Percentiles rank a stretch among this genome's conserved stretches.
These are phyloP conservation scores for Micropoecilia bifurca DNA, from an alignment of 2,797 vertebrate species.

Conservation along the genomic window DNA sequence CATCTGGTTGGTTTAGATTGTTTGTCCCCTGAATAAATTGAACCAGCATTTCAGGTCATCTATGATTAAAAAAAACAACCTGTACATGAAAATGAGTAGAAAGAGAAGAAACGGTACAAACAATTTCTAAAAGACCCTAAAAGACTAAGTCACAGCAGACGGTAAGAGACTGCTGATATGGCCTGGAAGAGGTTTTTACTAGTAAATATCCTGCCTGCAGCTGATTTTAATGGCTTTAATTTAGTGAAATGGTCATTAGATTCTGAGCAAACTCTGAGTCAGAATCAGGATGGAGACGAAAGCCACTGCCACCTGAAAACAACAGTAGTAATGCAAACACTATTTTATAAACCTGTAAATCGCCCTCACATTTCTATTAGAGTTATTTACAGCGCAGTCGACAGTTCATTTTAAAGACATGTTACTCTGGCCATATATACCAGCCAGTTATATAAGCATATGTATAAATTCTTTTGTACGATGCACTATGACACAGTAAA, in stretches of 20 bases:
- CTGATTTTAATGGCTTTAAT: conserved; percentile 4
- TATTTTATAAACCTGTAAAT: background rate
- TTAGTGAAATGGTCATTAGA: background rate
- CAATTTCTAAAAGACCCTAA: background rate
- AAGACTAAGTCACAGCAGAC: background rate
- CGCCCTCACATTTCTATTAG: background rate
- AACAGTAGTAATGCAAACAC: background rate
- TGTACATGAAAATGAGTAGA: background rate
- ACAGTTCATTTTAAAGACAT: background rate
- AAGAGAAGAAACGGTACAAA: background rate
- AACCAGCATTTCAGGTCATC: background rate
- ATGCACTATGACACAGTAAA: background rate
- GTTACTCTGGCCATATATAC: background rate
- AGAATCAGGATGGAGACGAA: background rate
- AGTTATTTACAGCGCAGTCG: background rate
- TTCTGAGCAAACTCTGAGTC: conserved; percentile 4
- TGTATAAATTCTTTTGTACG: background rate
- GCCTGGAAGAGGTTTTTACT: background rate
- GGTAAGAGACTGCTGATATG: background rate
- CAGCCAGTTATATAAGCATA: background rate
- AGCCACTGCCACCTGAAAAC: background rate
- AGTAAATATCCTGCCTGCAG: conserved; percentile 2
- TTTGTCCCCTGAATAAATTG: background rate
- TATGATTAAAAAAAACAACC: too few species aligned
- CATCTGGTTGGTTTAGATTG: too few species aligned